Evolutionary conservation across 2,113 vertebrate species (phyloP).

Genomic region (Ursus arctos): DNA sequence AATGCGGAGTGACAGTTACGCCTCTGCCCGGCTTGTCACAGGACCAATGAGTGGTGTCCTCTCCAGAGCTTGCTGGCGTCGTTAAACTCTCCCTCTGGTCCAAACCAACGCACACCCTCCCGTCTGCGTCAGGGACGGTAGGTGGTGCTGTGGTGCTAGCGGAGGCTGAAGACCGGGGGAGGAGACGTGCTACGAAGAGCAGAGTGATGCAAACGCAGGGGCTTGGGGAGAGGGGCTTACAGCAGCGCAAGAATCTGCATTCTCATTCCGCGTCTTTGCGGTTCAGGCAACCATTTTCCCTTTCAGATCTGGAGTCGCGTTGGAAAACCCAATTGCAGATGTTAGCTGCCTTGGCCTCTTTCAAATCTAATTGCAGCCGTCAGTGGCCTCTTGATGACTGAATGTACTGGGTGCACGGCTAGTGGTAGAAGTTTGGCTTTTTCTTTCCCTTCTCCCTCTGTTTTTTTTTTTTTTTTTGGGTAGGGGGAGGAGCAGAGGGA

Average conservation of each 20-base stretch:
- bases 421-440: not conserved
- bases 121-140: not conserved
- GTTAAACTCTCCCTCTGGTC: not conserved
- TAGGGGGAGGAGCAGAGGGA: not conserved
- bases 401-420: not conserved
- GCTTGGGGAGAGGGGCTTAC: not conserved
- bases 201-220: not conserved
- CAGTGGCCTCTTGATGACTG: not conserved
- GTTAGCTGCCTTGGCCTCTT: not conserved
- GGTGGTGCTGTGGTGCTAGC: constrained; percentile 56
- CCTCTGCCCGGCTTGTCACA: constrained; percentile 39
- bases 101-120: accelerated
- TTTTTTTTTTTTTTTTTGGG: not conserved
- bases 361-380: not conserved
- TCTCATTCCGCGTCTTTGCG: not conserved
- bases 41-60: constrained; percentile 28
- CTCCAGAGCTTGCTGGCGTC: not conserved
- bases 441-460: not conserved
- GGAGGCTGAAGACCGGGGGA: not conserved
- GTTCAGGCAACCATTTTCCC: not conserved
- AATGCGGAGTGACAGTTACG: constrained; percentile 60
- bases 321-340: not conserved
- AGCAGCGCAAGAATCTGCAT: not conserved
- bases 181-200: not conserved
- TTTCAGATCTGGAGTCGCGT: not conserved